These are phyloP conservation scores for Jaculus jaculus DNA, from an alignment of 2,113 vertebrate species.

Conservation along the genomic window DNA sequence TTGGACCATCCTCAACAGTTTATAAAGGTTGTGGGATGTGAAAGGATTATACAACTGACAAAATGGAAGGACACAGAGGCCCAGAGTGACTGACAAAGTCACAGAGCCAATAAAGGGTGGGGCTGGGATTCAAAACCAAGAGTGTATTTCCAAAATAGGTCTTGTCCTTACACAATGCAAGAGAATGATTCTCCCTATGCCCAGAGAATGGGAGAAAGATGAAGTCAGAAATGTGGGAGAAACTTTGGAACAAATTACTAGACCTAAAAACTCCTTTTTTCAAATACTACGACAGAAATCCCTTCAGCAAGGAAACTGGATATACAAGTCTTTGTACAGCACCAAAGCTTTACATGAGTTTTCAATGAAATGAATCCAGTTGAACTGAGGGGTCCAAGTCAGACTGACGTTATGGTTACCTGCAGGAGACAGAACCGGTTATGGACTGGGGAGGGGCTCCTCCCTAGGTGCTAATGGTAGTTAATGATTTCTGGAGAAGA, in stretches of 20 bases:
- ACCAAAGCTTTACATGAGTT: neutral
- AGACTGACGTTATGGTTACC: neutral
- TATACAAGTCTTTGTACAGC: neutral
- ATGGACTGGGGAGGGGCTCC: too few relatives aligned
- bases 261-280: neutral
- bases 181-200: neutral
- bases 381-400: neutral
- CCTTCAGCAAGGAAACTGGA: neutral
- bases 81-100: neutral
- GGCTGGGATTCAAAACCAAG: neutral
- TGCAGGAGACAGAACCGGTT: too few relatives aligned
- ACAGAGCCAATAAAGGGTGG: neutral
- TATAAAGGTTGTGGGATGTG: neutral
- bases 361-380: neutral
- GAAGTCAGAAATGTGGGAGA: slow-evolving; percentile 17
- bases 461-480: too few relatives aligned
- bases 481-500: too few relatives aligned
- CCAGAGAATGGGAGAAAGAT: neutral
- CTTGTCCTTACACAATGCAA: neutral
- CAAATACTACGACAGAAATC: neutral
- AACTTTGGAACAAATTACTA: neutral
- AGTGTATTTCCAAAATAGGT: neutral
- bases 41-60: neutral
- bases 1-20: neutral
- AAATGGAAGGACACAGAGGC: neutral